phyloP scores from a whole-genome alignment of 1,140 invertebrate genomes.

The Drosophila tropicalis region DNA sequence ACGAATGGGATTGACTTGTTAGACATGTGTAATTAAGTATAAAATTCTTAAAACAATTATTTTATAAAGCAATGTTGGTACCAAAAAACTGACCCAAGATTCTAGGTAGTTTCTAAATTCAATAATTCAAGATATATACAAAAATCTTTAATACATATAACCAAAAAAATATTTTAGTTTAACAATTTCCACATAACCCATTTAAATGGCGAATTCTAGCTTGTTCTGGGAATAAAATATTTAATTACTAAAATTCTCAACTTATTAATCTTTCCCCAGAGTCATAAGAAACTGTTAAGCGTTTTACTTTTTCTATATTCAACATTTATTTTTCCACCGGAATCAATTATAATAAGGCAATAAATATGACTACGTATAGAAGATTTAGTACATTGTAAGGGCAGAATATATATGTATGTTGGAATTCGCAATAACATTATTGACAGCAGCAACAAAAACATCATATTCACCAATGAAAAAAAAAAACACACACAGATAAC shows the following conservation, averaged over 20 bases:
- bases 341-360: conserved; percentile 39
- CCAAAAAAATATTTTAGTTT: neutral
- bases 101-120: too few species aligned
- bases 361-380: conserved; percentile 10
- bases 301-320: conserved; percentile 19
- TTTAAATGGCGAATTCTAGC: neutral
- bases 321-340: conserved; percentile 11
- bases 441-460: conserved; percentile 42
- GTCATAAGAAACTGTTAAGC: conserved; percentile 15
- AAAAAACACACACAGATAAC: conserved; percentile 21
- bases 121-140: too few species aligned
- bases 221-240: neutral
- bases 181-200: neutral
- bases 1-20: too few species aligned
- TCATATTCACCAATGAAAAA: conserved; percentile 1
- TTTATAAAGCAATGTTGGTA: too few species aligned
- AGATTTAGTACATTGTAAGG: conserved; percentile 34
- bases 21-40: too few species aligned
- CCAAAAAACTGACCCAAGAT: too few species aligned
- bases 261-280: conserved; percentile 36
- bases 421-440: conserved; percentile 52
- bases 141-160: neutral
- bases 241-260: conserved; percentile 24
- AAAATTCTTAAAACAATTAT: too few species aligned
- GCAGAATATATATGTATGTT: conserved; percentile 20